Percentiles rank a stretch among this genome's conserved stretches.
Conservation (phyloP, 2,797 vertebrate genomes). For the Ptychadena robeensis region DNA sequence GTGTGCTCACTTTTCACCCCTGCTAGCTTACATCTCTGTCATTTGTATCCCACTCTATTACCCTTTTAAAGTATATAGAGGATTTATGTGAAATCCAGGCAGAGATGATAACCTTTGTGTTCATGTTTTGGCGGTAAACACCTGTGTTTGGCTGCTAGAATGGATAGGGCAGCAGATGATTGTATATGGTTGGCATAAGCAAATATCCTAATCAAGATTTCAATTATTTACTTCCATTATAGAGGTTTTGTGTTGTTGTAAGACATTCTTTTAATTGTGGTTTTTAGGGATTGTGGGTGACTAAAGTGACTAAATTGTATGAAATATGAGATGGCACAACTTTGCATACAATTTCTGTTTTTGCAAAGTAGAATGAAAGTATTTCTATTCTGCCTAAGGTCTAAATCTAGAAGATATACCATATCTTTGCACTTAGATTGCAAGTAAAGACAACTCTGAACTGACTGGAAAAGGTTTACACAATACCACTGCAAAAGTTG, state of each 20-base stretch:
- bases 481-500: too few species aligned
- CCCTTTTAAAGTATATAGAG: not conserved
- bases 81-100: not conserved
- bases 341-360: too few species aligned
- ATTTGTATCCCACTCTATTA: not conserved
- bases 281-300: too few species aligned
- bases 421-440: too few species aligned
- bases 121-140: not conserved
- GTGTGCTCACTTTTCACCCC: not conserved
- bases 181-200: not conserved
- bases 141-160: not conserved
- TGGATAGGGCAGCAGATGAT: not conserved
- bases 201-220: not conserved
- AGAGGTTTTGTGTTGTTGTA: not conserved
- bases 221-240: not conserved
- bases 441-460: too few species aligned
- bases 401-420: too few species aligned
- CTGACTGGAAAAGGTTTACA: too few species aligned
- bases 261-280: too few species aligned
- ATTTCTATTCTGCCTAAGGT: too few species aligned
- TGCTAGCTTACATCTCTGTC: constrained; percentile 9
- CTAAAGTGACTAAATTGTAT: too few species aligned
- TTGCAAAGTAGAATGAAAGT: too few species aligned
- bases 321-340: too few species aligned
- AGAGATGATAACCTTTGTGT: not conserved